Conservation (phyloP, 2,113 vertebrate genomes). For the Micronisus gabar region DNA sequence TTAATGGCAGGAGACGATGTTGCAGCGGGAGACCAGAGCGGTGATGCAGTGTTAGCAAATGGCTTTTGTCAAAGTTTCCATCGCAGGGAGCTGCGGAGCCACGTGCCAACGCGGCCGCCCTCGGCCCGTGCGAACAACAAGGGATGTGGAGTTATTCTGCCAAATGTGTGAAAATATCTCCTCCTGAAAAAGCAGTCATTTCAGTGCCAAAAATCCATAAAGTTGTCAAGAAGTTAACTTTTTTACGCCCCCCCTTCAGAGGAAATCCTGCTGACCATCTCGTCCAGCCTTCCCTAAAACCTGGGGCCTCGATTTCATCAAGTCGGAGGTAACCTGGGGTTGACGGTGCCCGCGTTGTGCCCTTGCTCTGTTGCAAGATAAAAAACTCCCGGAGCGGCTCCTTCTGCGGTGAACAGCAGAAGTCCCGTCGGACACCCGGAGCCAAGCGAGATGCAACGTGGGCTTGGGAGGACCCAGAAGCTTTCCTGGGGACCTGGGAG, state of each 20-base stretch:
- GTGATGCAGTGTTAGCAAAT: neutral
- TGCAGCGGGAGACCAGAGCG: neutral
- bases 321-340: fast-evolving
- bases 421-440: fast-evolving
- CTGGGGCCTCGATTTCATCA: fast-evolving
- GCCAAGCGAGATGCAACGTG: fast-evolving
- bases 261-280: neutral
- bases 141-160: neutral
- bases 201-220: neutral
- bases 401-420: neutral
- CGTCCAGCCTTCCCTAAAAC: neutral
- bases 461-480: neutral
- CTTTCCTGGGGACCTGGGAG: neutral
- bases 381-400: fast-evolving
- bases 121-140: fast-evolving
- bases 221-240: neutral
- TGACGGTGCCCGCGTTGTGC: fast-evolving
- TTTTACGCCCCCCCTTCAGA: neutral
- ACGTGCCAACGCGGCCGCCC: neutral
- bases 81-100: neutral
- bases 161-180: neutral
- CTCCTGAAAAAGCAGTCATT: neutral
- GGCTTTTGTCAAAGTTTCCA: neutral
- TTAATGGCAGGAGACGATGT: neutral
- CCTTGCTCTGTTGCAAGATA: neutral